Conservation (phyloP, 2,888 invertebrate species). For the Aphrophora alni region DNA sequence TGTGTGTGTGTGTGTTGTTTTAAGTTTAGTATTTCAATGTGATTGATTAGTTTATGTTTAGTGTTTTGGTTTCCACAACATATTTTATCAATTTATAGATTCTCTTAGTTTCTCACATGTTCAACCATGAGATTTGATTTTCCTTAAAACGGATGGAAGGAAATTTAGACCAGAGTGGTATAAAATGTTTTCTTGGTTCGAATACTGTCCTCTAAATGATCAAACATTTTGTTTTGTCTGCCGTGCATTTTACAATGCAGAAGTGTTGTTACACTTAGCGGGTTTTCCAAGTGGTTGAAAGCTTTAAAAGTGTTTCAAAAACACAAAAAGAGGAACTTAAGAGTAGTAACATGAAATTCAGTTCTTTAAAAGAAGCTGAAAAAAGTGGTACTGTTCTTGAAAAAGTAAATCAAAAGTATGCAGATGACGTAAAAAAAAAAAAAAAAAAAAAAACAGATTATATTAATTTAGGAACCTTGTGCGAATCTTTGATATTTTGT, state of each 20-base stretch:
- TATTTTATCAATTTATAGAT: too few relatives aligned
- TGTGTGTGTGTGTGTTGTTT: too few relatives aligned
- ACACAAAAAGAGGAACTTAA: constrained; percentile 41
- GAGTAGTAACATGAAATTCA: constrained; percentile 18
- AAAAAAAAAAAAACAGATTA: constrained; percentile 43
- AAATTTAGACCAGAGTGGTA: constrained; percentile 37
- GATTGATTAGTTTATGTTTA: too few relatives aligned
- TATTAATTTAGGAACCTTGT: constrained; percentile 42
- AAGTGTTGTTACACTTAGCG: too few relatives aligned
- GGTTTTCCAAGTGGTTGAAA: constrained; percentile 47
- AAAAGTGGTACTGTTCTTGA: too few relatives aligned
- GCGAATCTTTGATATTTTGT: constrained; percentile 44
- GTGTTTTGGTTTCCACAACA: too few relatives aligned
- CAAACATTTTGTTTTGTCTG: constrained; percentile 36
- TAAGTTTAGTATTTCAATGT: too few relatives aligned
- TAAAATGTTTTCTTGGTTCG: constrained; percentile 32
- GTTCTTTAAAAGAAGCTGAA: constrained; percentile 42
- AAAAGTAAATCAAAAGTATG: too few relatives aligned
- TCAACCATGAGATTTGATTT: not conserved
- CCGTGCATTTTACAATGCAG: constrained; percentile 7
- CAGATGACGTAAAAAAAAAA: too few relatives aligned
- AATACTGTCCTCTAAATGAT: constrained; percentile 36
- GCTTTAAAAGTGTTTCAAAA: constrained; percentile 43
- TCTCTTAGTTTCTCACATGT: too few relatives aligned
- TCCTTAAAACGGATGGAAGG: not conserved